Base-by-base conservation (phyloP, 2,797 vertebrate genomes). In the Botia almorhae region DNA sequence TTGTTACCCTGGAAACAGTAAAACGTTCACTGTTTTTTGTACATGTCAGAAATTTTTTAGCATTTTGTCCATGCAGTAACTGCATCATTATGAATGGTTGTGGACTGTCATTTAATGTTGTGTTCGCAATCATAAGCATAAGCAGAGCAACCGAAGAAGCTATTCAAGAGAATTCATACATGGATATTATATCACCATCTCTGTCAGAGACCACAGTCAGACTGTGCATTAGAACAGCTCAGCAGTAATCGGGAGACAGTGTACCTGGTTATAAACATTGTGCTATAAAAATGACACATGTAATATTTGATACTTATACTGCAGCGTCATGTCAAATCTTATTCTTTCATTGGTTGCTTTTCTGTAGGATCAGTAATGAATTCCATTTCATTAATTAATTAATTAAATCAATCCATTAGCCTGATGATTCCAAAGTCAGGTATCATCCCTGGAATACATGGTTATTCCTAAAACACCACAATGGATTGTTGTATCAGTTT, bases 81-180 rank as follows among this genome's bases (percentile, higher is more conserved):
- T 0, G 26, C 23, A 26, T 1, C 23, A 26, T 61, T n/a, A 23
- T 14, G 14, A 61, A 14, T 36, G 8, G n/a, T 23, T 16, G 53
- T 16, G 17, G 50, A 43, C 36, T 7, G 29, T 76, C 16, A 58
- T 76, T 78, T 36, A 64, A 72, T 64, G 69, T 51, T 53, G 23
- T 71, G 68, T 60, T 19, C 16, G 48, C 60, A 16, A 10, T 53
- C 14, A n/a, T 69, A 69, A 76, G 39, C 46, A 60, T 76, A 36
- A 69, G 63, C 68, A 79, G 85, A 82, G 70, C 63, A 81, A 78
- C 74, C 74, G 75, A 84, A 74, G 83, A 86, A 86, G 83, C 85
- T 80, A 86, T 83, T 81, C 56, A 79, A 67, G 73, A 78, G 51
- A 74, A 68, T 74, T 46, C 60, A 56, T 77, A 48, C 69, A 69